Evolutionary conservation across 2,888 invertebrate species (phyloP), one percentile per base, ranked within the genome.

Genomic region (Drosophila sordidula): DNA sequence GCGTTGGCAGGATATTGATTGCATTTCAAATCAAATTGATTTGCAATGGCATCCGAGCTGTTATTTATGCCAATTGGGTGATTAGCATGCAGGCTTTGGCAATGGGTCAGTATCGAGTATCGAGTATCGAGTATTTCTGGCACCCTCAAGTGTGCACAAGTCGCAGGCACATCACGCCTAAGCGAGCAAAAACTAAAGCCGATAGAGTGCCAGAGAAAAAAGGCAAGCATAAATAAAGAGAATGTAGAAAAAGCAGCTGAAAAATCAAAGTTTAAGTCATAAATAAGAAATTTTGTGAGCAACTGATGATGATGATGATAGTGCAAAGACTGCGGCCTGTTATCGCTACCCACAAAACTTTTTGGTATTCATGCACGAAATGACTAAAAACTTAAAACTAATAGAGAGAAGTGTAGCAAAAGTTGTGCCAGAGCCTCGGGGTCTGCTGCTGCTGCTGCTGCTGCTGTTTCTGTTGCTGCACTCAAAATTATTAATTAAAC

Each of bases 401-500:
- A 86, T 83, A 83, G 82, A 83, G 79, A 83, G 78, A 77, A 83
- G 87, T 75, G 80, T 77, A 83, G 87, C 66, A 55, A 83, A 77
- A 80, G 67, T 87, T 80, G 70, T 70, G 72, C 70, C 51, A 65
- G 14, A 45, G 64, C 64, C 69, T 42, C 36, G 12, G 50, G 66
- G 39, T 12, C 18, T 29, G 18, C 52, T 38, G 12, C 29, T 45
- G 45, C 46, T 58, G 18, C 46, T 59, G 41, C 54, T 45, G 18
- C 52, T 55, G 39, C 58, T 57, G 62, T 47, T 62, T 52, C 56
- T 69, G 73, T 16, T 54, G 54, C 54, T 71, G 70, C 70, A 69
- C 78, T 74, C 68, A 75, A 90, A 89, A 88, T 89, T 87, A 88
- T 90, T 91, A 90, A 90, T 90, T 89, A 88, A 90, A 90, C 92